phyloP scores from a whole-genome alignment of 1,140 invertebrate genomes.

The Elysia chlorotica region DNA sequence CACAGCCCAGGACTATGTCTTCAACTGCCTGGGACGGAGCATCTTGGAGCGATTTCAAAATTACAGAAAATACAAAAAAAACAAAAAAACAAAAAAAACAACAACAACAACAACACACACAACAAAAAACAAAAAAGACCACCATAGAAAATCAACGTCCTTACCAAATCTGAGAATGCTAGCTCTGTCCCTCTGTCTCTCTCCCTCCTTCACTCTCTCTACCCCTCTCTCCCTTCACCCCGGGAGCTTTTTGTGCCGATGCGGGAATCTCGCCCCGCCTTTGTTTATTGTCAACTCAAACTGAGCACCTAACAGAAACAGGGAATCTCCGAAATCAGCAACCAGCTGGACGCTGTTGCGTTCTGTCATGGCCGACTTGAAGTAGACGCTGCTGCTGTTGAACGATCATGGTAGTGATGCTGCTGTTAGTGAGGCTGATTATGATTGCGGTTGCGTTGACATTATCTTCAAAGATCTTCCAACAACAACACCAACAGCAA shows the following conservation, averaged over 20 bases:
- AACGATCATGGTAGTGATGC: too few species aligned
- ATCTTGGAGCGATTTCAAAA: conserved; percentile 95
- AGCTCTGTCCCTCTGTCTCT: neutral
- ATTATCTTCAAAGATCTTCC: too few species aligned
- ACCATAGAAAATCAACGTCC: neutral
- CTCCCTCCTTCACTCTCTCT: neutral
- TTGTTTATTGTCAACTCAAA: neutral
- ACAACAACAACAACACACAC: too few species aligned
- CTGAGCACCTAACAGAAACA: neutral
- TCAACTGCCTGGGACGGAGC: conserved; percentile 86
- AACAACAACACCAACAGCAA: too few species aligned
- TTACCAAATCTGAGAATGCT: neutral
- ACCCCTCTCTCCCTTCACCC: neutral
- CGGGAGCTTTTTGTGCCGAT: neutral
- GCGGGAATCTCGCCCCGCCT: neutral
- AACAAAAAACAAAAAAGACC: too few species aligned
- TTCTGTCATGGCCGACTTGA: too few species aligned
- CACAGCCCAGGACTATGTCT: conserved; percentile 76
- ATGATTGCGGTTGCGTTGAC: too few species aligned
- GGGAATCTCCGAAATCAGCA: neutral
- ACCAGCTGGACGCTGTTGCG: too few species aligned
- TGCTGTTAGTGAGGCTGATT: too few species aligned
- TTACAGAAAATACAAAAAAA: too few species aligned
- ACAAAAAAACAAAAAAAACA: too few species aligned
- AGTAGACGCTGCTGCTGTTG: too few species aligned